Conservation (phyloP, 2,888 invertebrate genomes). For the Melinaea marsaeus region DNA sequence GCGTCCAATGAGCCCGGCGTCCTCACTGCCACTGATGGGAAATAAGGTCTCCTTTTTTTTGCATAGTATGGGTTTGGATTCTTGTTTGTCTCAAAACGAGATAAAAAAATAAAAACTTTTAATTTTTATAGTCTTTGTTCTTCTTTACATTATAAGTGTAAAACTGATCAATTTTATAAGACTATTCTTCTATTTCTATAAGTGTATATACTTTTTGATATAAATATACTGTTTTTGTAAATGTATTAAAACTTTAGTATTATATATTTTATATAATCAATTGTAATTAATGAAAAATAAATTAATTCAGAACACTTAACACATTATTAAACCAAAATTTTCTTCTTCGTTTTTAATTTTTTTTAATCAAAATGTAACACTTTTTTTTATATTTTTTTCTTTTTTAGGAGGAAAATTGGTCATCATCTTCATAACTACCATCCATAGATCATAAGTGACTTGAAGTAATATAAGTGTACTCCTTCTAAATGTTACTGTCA, state of each 20-base stretch:
- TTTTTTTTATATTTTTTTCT: slow-evolving; percentile 5
- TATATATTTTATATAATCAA: no score
- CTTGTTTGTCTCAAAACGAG: no score
- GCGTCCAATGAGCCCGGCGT: slow-evolving; percentile 50
- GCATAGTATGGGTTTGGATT: background rate
- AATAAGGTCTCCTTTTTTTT: slow-evolving; percentile 33
- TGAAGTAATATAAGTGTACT: background rate
- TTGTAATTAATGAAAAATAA: no score
- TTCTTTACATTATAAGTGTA: no score
- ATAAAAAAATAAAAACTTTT: no score
- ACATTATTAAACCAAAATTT: background rate
- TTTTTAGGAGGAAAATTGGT: slow-evolving; percentile 29
- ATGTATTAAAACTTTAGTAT: no score
- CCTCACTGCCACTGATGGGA: slow-evolving; percentile 64
- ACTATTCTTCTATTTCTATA: no score
- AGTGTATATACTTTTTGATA: no score
- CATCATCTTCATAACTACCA: slow-evolving; percentile 27
- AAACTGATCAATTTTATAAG: no score
- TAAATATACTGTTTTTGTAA: no score
- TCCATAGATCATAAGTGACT: background rate
- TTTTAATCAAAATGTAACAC: background rate
- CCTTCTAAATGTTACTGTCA: background rate
- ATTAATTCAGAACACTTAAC: no score
- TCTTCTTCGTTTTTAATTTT: background rate
- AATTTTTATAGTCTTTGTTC: no score